A percentile compares a stretch with the other conserved stretches of the same genome.
Conservation (phyloP, 1,140 invertebrate species). For the Subanguina moxae region DNA sequence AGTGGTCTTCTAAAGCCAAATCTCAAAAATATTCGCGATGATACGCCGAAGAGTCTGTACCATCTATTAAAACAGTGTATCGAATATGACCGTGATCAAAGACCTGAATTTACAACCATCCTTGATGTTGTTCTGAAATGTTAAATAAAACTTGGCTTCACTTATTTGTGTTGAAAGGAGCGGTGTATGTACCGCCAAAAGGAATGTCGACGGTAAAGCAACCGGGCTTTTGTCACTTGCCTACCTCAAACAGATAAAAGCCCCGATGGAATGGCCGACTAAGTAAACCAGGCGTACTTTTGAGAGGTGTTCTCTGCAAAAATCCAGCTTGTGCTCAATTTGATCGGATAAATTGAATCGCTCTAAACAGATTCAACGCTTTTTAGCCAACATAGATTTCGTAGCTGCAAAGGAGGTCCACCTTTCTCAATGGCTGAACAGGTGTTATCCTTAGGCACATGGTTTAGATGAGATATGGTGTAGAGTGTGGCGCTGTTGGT, state of each 20-base stretch:
- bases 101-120: conserved; percentile 77
- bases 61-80: conserved; percentile 83
- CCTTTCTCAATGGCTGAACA: neutral
- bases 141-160: no score
- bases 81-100: conserved; percentile 76
- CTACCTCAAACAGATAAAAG: conserved; percentile 5
- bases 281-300: neutral
- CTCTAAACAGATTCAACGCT: conserved; percentile 6
- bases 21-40: conserved; percentile 73
- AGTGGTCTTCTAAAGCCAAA: conserved; percentile 72
- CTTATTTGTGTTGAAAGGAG: no score
- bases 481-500: neutral
- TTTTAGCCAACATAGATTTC: no score
- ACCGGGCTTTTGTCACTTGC: neutral
- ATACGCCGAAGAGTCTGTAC: conserved; percentile 82
- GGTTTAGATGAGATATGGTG: conserved; percentile 16
- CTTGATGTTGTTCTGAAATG: neutral
- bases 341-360: conserved; percentile 6
- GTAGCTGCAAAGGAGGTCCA: neutral
- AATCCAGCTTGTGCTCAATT: conserved; percentile 12
- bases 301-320: conserved; percentile 1
- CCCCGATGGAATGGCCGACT: conserved; percentile 11
- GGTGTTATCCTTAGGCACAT: neutral
- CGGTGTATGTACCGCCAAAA: no score
- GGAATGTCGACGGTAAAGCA: neutral